phyloP scores from a whole-genome alignment of 2,113 vertebrate species.

The Corynorhinus townsendii region DNA sequence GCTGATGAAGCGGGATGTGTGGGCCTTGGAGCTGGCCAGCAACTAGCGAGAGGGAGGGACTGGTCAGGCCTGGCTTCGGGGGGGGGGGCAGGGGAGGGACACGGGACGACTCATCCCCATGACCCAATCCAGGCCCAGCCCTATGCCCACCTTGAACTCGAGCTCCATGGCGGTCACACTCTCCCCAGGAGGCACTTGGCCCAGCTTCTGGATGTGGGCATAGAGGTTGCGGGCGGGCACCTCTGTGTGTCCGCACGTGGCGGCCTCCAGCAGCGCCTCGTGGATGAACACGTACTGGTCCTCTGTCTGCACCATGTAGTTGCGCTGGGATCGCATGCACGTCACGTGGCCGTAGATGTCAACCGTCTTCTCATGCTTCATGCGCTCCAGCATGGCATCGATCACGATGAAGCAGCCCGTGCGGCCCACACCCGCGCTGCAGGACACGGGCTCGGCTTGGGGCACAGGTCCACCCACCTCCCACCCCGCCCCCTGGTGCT shows the following conservation, averaged over 20 bases:
- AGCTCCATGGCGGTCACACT: slow-evolving; percentile 93
- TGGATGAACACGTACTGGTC: slow-evolving; percentile 99
- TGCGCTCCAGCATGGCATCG: slow-evolving; percentile 96
- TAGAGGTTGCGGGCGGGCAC: slow-evolving; percentile 93
- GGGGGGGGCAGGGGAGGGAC: too few species aligned
- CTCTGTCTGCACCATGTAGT: slow-evolving; percentile 99
- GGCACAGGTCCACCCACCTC: background rate
- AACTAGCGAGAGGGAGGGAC: slow-evolving; percentile 79
- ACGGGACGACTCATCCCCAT: background rate
- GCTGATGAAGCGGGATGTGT: slow-evolving; percentile 96
- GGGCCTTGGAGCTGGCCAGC: slow-evolving; percentile 93
- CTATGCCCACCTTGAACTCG: slow-evolving; percentile 93
- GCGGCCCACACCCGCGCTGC: slow-evolving; percentile 93
- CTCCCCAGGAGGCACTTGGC: slow-evolving; percentile 88
- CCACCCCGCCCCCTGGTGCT: accelerated
- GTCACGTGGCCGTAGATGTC: slow-evolving; percentile 97
- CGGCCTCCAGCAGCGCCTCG: slow-evolving; percentile 93
- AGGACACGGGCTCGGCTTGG: background rate
- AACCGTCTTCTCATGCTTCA: slow-evolving; percentile 94
- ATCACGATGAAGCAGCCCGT: slow-evolving; percentile 96
- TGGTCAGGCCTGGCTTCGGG: background rate
- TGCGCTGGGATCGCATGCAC: slow-evolving; percentile 95
- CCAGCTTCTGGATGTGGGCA: slow-evolving; percentile 95
- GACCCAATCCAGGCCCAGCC: background rate
- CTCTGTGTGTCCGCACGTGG: slow-evolving; percentile 90